These are phyloP conservation scores for Acanthoscelides obtectus DNA, from an alignment of 2,888 invertebrate species.

Conservation along the genomic window DNA sequence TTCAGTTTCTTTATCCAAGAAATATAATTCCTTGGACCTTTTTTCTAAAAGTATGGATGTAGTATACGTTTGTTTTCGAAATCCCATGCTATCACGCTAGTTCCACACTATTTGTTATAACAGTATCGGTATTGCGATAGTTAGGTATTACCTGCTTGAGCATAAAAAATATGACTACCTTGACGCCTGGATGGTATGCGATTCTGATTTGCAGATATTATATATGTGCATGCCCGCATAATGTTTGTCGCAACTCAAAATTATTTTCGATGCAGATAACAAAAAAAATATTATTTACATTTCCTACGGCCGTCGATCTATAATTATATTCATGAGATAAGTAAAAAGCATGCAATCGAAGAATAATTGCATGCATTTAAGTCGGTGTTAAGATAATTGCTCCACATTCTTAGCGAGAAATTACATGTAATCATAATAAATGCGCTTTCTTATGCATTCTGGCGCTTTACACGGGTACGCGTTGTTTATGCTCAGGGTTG, in stretches of 20 bases:
- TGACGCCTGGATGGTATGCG: neutral
- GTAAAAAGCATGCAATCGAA: neutral
- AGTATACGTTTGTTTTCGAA: no score
- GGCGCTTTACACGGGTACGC: neutral
- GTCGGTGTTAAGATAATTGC: neutral
- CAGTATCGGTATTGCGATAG: no score
- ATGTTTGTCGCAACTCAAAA: neutral
- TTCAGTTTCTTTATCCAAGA: no score
- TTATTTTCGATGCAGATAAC: neutral
- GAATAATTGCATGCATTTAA: neutral
- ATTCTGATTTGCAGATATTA: neutral
- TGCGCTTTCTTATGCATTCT: neutral
- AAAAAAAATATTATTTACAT: neutral
- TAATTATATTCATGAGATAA: neutral
- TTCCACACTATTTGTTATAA: no score
- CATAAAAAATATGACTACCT: no score
- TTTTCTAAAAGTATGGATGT: no score
- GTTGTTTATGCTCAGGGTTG: neutral
- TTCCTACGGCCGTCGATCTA: neutral
- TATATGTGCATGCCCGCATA: neutral
- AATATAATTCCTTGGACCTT: no score
- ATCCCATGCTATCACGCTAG: no score
- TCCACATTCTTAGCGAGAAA: neutral
- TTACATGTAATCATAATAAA: neutral
- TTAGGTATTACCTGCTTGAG: no score